These are phyloP conservation scores for Carettochelys insculpta DNA, from an alignment of 2,113 vertebrate species.

Conservation along the genomic window DNA sequence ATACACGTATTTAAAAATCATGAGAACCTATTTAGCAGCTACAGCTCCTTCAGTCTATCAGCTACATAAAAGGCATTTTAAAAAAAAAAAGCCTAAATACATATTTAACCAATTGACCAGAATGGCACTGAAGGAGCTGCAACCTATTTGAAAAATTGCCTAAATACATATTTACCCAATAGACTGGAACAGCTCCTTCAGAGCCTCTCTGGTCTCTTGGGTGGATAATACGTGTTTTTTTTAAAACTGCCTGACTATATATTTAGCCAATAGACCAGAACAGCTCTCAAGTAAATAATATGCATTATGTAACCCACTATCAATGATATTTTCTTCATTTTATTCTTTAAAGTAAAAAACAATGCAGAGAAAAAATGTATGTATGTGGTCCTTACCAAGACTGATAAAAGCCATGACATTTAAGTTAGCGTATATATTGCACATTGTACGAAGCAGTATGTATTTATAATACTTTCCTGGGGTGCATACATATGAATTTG, in stretches of 20 bases:
- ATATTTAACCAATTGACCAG: constrained; percentile 77
- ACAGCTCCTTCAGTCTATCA: constrained; percentile 33
- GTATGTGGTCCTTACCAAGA: not conserved
- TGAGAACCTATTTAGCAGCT: constrained; percentile 34
- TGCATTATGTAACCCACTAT: constrained; percentile 47
- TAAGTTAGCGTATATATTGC: not conserved
- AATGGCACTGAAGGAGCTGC: constrained; percentile 74
- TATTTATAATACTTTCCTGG: constrained; percentile 36
- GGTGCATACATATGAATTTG: constrained; percentile 41
- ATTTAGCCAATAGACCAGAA: constrained; percentile 74
- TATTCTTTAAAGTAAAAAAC: constrained; percentile 1
- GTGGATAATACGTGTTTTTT: constrained; percentile 66
- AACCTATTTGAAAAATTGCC: constrained; percentile 77
- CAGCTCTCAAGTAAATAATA: constrained; percentile 73
- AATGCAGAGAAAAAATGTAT: not conserved
- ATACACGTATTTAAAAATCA: constrained; percentile 56
- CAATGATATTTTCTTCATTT: not conserved
- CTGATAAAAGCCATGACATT: constrained; percentile 1
- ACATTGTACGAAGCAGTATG: constrained; percentile 15
- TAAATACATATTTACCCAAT: constrained; percentile 77
- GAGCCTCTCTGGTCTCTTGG: constrained; percentile 74
- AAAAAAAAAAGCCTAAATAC: constrained; percentile 66
- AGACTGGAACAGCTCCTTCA: constrained; percentile 75
- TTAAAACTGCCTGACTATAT: constrained; percentile 72
- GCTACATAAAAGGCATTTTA: constrained; percentile 59